Conservation (phyloP, 2,888 invertebrate genomes). For the Nymphalis c-album region DNA sequence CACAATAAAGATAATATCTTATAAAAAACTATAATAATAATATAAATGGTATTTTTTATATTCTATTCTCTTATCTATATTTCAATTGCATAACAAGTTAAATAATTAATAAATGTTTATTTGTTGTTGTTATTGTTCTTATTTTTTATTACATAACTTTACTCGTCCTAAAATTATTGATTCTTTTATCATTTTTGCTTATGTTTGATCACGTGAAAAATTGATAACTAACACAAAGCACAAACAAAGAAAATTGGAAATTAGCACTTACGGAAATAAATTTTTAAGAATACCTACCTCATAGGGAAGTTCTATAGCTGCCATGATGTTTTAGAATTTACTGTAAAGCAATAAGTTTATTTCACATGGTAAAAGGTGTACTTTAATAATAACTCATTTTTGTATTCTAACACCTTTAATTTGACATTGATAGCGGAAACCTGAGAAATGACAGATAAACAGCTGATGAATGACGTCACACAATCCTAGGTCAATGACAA, state of each 20-base stretch:
- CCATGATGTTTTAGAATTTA: conserved; percentile 24
- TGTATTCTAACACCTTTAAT: conserved; percentile 17
- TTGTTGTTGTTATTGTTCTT: neutral
- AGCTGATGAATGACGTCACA: conserved; percentile 32
- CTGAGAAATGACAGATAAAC: conserved; percentile 20
- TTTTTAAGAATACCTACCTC: conserved; percentile 53
- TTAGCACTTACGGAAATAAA: conserved; percentile 27
- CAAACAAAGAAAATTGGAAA: conserved; percentile 56
- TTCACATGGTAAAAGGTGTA: conserved; percentile 29
- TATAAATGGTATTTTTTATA: too few relatives aligned
- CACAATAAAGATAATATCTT: too few relatives aligned
- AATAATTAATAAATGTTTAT: neutral
- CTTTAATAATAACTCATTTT: conserved; percentile 1
- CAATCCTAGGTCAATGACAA: conserved; percentile 8
- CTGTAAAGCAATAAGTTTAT: conserved; percentile 7
- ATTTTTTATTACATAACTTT: neutral
- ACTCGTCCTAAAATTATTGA: conserved; percentile 8
- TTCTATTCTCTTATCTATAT: neutral
- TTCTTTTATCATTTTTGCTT: conserved; percentile 16
- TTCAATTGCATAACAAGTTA: neutral
- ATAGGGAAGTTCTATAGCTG: conserved; percentile 65
- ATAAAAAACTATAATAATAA: too few relatives aligned
- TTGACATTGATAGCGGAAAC: conserved; percentile 33
- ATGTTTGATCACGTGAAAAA: conserved; percentile 67
- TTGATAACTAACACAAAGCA: conserved; percentile 45